phyloP scores from a whole-genome alignment of 2,888 invertebrate genomes.

The Nasonia oneida region DNA sequence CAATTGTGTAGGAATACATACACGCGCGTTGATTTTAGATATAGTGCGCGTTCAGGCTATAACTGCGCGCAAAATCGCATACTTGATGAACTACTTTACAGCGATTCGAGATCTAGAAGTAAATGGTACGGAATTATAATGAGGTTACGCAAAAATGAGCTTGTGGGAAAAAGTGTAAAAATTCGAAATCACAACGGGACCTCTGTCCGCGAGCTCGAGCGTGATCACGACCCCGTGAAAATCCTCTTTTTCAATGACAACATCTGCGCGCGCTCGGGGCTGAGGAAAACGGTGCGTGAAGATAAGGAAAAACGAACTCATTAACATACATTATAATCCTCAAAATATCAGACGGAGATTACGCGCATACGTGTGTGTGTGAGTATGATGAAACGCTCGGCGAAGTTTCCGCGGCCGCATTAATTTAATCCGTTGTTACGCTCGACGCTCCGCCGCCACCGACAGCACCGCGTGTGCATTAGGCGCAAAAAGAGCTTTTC shows the following conservation, averaged over 20 bases:
- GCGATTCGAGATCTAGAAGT: background rate
- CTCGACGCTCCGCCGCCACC: background rate
- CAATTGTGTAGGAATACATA: background rate
- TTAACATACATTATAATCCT: slow-evolving; percentile 13
- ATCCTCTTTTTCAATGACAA: background rate
- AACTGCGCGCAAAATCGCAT: no score
- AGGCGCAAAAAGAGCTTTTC: background rate
- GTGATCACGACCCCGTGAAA: background rate
- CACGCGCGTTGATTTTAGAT: no score
- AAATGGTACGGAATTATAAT: background rate
- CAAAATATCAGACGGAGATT: slow-evolving; percentile 21
- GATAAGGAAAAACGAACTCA: background rate
- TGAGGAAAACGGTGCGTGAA: background rate
- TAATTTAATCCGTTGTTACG: slow-evolving; percentile 7
- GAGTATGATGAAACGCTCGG: background rate
- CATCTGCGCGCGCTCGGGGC: background rate
- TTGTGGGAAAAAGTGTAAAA: background rate
- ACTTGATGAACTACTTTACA: no score
- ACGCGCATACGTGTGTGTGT: background rate
- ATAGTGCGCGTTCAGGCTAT: no score
- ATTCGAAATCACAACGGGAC: background rate
- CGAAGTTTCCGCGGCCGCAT: background rate
- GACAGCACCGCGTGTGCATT: background rate
- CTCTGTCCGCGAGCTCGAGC: background rate
- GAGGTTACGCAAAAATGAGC: background rate